Percentiles rank a stretch among this genome's conserved stretches.
Evolutionary conservation across 2,888 invertebrate genomes (phyloP).

Genomic region (Mystacides longicornis): DNA sequence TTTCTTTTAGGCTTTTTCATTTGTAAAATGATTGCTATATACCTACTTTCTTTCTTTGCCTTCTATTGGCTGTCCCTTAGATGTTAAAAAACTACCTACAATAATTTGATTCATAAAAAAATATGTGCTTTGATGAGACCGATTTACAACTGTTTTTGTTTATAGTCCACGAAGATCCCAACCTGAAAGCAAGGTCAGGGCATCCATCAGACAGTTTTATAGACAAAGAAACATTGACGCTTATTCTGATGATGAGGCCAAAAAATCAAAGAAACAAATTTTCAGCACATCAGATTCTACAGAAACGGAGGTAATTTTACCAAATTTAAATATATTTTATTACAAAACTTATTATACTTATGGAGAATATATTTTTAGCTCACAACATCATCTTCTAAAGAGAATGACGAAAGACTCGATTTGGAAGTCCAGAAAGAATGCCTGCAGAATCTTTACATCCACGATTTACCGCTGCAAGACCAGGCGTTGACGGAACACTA

Average conservation of each 20-base stretch:
- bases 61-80: no score
- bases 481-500: conserved; percentile 17
- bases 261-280: conserved; percentile 8
- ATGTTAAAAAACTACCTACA: no score
- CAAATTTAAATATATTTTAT: neutral
- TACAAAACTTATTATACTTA: no score
- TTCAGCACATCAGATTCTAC: conserved; percentile 10
- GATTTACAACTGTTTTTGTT: neutral
- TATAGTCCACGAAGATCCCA: conserved; percentile 21
- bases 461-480: conserved; percentile 11
- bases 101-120: no score
- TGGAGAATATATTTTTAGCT: no score
- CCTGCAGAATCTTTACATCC: conserved; percentile 15
- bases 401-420: conserved; percentile 18
- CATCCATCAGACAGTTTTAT: conserved; percentile 34
- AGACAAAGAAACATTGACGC: conserved; percentile 36
- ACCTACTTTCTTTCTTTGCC: no score
- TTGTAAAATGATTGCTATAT: no score
- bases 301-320: conserved; percentile 11
- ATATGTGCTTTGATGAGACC: no score
- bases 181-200: conserved; percentile 19
- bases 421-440: conserved; percentile 23
- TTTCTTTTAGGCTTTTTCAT: no score
- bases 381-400: conserved; percentile 8
- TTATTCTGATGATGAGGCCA: conserved; percentile 37